Conservation (phyloP, 92 coral and sea anemone species). For the Galaxea fascicularis region DNA sequence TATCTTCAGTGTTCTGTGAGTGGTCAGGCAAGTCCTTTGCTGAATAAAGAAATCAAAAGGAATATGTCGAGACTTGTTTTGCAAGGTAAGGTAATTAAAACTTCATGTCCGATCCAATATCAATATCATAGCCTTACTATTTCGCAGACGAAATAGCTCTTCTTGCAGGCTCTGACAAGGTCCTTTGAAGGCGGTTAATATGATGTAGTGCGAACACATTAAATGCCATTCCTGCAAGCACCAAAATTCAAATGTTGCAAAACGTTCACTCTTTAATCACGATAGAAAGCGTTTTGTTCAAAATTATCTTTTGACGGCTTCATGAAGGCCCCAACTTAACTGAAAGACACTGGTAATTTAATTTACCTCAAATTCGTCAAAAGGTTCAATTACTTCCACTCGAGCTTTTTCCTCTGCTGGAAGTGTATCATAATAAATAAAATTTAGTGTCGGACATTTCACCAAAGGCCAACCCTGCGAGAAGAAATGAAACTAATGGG, state of each 20-base stretch:
- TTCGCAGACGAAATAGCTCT: constrained; percentile 46
- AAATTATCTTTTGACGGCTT: too few relatives aligned
- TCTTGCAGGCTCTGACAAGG: constrained; percentile 51
- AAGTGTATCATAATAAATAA: constrained; percentile 59
- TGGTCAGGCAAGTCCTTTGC: neutral
- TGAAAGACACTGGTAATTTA: neutral
- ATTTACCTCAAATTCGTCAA: constrained; percentile 90
- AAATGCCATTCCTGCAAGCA: constrained; percentile 81
- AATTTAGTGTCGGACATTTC: constrained; percentile 71
- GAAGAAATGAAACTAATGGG: neutral
- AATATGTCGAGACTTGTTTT: neutral
- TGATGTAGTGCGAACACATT: constrained; percentile 78
- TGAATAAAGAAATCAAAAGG: neutral
- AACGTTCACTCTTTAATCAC: too few relatives aligned
- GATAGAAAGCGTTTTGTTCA: too few relatives aligned
- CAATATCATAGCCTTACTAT: constrained; percentile 8
- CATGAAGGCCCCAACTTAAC: neutral
- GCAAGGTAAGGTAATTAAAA: neutral
- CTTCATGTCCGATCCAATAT: neutral
- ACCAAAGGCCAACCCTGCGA: constrained; percentile 80
- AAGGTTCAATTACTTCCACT: constrained; percentile 74
- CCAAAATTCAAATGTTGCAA: neutral
- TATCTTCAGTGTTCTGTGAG: neutral
- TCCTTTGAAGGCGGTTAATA: constrained; percentile 80
- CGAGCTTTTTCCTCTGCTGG: constrained; percentile 64